These are phyloP conservation scores for Microplitis mediator DNA, from an alignment of 1,140 invertebrate genomes.

Conservation along the genomic window DNA sequence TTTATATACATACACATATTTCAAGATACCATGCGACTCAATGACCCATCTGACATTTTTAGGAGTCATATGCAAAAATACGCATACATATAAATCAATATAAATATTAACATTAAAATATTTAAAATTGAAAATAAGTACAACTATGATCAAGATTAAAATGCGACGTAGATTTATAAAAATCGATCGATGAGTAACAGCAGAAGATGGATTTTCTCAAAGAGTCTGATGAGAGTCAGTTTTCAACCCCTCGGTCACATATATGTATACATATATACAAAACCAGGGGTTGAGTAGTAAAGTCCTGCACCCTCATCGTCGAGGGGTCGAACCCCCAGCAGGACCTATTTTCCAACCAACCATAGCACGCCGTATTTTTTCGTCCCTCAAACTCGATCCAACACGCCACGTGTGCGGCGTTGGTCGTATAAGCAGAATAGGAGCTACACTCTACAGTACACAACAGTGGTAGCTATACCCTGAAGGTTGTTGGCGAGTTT, in stretches of 20 bases:
- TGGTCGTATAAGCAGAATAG: not conserved
- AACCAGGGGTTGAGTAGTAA: slow-evolving; percentile 1
- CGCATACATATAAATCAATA: not conserved
- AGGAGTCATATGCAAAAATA: not conserved
- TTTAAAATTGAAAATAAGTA: too few relatives aligned
- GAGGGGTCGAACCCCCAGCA: slow-evolving; percentile 13
- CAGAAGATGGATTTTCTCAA: not conserved
- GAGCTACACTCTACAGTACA: not conserved
- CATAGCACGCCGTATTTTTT: not conserved
- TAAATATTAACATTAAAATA: not conserved
- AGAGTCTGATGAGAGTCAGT: not conserved
- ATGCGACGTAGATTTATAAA: not conserved
- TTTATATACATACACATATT: not conserved
- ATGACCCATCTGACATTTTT: not conserved
- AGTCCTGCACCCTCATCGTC: slow-evolving; percentile 1
- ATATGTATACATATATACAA: not conserved
- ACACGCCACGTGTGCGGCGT: slow-evolving; percentile 22
- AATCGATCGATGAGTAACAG: slow-evolving; percentile 1
- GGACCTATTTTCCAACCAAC: slow-evolving; percentile 3
- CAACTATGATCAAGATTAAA: not conserved
- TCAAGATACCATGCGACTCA: not conserved
- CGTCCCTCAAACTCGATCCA: slow-evolving; percentile 11
- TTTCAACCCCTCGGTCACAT: slow-evolving; percentile 3
- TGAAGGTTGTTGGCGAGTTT: too few relatives aligned
- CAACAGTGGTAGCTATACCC: too few relatives aligned